phyloP scores from a whole-genome alignment of 2,888 invertebrate species.

The Dione juno region DNA sequence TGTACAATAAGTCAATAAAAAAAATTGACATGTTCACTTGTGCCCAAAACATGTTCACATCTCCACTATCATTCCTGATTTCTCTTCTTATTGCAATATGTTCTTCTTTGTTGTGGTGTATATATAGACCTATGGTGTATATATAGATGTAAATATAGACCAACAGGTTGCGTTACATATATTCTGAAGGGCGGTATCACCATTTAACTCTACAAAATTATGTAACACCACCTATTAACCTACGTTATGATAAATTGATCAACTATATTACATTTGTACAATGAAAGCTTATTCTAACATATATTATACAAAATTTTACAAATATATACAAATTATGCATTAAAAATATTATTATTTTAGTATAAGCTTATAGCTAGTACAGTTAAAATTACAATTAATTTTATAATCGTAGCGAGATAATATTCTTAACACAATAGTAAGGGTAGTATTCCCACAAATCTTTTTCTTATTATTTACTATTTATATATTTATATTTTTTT shows the following conservation, averaged over 20 bases:
- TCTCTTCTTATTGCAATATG: background rate
- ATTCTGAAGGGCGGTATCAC: background rate
- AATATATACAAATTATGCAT: background rate
- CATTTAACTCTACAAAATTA: background rate
- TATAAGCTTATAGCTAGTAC: background rate
- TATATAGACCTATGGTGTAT: no score
- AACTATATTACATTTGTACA: background rate
- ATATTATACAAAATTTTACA: background rate
- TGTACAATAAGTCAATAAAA: background rate
- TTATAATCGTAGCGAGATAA: background rate
- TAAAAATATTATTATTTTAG: background rate
- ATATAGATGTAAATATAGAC: no score
- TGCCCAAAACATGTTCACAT: constrained; percentile 18
- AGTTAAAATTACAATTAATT: no score
- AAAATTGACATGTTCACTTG: background rate
- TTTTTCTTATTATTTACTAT: background rate
- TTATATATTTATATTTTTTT: no score
- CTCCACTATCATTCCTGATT: background rate
- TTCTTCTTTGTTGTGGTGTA: background rate
- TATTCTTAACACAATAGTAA: background rate
- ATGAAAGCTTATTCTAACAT: background rate
- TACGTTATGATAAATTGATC: background rate
- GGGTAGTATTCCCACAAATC: constrained; percentile 8
- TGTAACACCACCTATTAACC: background rate
- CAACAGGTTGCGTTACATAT: background rate